These are phyloP conservation scores for Bursaphelenchus okinawaensis DNA, from an alignment of 2,888 invertebrate genomes.

Conservation along the genomic window DNA sequence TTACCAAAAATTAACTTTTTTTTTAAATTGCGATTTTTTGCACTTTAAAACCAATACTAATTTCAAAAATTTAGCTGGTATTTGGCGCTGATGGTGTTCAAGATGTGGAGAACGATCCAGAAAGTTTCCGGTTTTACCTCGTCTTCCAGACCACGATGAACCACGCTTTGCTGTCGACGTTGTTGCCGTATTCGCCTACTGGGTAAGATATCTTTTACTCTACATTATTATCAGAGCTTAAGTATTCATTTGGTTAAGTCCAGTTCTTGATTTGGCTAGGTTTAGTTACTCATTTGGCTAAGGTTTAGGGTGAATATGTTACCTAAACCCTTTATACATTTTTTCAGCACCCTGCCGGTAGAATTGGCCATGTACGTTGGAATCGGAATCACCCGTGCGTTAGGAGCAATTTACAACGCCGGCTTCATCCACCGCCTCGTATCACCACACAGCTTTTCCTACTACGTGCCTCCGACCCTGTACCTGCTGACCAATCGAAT, in stretches of 20 bases:
- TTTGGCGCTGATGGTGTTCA: slow-evolving; percentile 24
- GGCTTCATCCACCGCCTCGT: slow-evolving; percentile 29
- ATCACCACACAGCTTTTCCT: slow-evolving; percentile 27
- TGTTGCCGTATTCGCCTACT: slow-evolving; percentile 23
- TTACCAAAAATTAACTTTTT: no score
- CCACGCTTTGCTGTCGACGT: slow-evolving; percentile 10
- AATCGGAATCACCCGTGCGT: slow-evolving; percentile 19
- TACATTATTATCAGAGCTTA: neutral
- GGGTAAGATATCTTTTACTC: slow-evolving; percentile 14
- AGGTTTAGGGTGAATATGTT: no score
- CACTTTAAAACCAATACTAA: neutral
- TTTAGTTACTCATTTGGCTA: no score
- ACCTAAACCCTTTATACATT: neutral
- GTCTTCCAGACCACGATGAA: slow-evolving; percentile 14
- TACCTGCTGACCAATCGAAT: slow-evolving; percentile 13
- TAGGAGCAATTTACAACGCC: slow-evolving; percentile 18
- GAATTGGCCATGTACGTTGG: slow-evolving; percentile 21
- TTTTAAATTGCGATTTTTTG: neutral
- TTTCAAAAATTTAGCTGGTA: slow-evolving; percentile 17
- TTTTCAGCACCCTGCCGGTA: slow-evolving; percentile 13
- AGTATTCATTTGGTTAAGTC: neutral
- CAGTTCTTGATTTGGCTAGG: no score
- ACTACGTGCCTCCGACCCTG: slow-evolving; percentile 16
- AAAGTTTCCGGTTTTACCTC: slow-evolving; percentile 20
- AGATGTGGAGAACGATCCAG: slow-evolving; percentile 28